Percentiles rank a stretch among this genome's conserved stretches.
Evolutionary conservation across 2,113 vertebrate genomes (phyloP).

Genomic region (Ciconia maguari): DNA sequence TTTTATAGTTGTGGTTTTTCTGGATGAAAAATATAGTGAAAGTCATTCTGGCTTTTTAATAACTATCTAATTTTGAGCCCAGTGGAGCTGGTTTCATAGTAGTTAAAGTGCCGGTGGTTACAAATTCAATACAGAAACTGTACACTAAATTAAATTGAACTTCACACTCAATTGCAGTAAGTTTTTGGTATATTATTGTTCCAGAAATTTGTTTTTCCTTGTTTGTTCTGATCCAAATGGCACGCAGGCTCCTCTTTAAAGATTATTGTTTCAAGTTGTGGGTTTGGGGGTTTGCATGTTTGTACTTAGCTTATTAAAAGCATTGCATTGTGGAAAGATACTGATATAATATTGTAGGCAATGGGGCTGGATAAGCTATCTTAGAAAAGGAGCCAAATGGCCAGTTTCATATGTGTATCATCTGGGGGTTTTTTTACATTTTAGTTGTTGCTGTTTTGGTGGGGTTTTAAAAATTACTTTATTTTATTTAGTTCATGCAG

Average conservation of each 20-base stretch:
- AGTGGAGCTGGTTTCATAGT: background rate
- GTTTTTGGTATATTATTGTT: background rate
- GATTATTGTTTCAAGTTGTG: background rate
- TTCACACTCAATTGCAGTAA: background rate
- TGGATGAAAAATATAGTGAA: background rate
- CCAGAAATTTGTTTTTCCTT: background rate
- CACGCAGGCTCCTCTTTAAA: background rate
- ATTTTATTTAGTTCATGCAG: background rate
- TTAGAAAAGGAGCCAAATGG: background rate
- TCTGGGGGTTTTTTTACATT: accelerated
- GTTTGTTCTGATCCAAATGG: background rate
- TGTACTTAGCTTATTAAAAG: background rate
- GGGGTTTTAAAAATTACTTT: accelerated
- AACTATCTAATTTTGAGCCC: background rate
- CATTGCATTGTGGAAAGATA: background rate
- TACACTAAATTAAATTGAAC: background rate
- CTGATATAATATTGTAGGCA: background rate
- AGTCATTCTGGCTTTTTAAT: background rate
- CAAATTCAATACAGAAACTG: background rate
- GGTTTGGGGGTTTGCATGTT: background rate
- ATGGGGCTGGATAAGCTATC: background rate
- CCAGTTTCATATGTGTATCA: background rate
- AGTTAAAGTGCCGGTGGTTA: background rate
- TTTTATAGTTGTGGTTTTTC: background rate
- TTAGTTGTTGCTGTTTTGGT: background rate